Base-by-base conservation (phyloP, 1,140 invertebrate genomes). In the Caenorhabditis tropicalis region DNA sequence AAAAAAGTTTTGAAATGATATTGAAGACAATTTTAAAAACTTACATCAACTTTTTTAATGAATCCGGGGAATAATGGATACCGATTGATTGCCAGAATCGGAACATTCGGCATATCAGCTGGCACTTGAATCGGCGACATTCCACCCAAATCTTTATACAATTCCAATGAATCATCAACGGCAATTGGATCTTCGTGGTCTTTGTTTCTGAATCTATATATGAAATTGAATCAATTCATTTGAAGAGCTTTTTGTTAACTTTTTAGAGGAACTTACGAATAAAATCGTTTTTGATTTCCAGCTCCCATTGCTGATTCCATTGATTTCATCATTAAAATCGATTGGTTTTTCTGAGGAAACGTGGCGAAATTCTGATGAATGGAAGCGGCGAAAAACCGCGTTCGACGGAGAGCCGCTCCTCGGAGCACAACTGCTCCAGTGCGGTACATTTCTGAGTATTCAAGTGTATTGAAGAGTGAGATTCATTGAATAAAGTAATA, bases 51-150 rank as follows among this genome's bases (percentile, higher is more conserved):
- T 86, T 99, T 94, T 93, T 99, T 99, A 85, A 98, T 96, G 92
- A 99, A 99, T 89, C 96, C 94, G 51, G 98, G 98, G 93, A 99
- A 99, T 1, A 99, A 95, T 46, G 97, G 97, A 93, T 97, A 96
- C 88, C 96, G 94, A 89, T 93, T 95, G 82, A 99, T 95, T 2
- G 97, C 96, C 89, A 99, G 95, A 16, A 99, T 94, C 53, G 98
- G 98, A 10, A 99, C 94, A 91, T 96, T 94, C 9, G 98, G 97
- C 94, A 96, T 99, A 33, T 95, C 94, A 92, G 99, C 97, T 10
- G 98, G 98, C n/a, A 99, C 95, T 19, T 95, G 95, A 79, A 97
- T 94, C 4, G 96, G 87, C 10, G 92, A 60, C 60, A 82, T 33
- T 24, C 60, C 51, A 19, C 39, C 60, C 82, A 81, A 16, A 51